A percentile compares a stretch with the other conserved stretches of the same genome.
Evolutionary conservation across 1,140 invertebrate species (phyloP).

Genomic region (Ceratina calcarata): DNA sequence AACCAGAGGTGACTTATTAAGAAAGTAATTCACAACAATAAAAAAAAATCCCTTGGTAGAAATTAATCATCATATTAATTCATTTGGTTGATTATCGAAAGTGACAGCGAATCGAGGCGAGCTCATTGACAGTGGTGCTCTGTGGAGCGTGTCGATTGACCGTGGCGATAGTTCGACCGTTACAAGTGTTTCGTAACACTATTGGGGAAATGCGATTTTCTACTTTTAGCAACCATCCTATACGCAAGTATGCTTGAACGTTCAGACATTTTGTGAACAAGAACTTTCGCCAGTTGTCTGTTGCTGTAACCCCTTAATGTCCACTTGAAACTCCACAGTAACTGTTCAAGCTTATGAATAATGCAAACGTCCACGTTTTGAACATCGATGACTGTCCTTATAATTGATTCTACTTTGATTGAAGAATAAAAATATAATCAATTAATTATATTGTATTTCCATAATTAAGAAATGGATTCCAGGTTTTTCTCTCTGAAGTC

Average conservation of each 20-base stretch:
- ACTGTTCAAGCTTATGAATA: background rate
- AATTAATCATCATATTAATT: no score
- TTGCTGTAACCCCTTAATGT: background rate
- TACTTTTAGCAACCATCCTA: background rate
- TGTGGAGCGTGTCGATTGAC: conserved; percentile 33
- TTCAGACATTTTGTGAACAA: background rate
- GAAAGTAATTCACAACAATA: background rate
- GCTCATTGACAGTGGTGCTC: conserved; percentile 45
- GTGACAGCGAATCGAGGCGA: background rate
- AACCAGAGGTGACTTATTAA: background rate
- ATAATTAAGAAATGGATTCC: no score
- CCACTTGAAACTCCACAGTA: background rate
- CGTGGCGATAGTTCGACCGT: conserved; percentile 52
- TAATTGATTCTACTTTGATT: no score
- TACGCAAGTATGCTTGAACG: background rate
- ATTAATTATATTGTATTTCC: no score
- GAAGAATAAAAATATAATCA: no score
- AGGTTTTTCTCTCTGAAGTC: no score
- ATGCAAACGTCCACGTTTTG: background rate
- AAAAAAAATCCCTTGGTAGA: background rate
- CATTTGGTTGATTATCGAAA: background rate
- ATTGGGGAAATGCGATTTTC: background rate
- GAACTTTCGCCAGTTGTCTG: conserved; percentile 11
- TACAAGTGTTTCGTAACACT: conserved; percentile 27
- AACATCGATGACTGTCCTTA: no score